Conservation (phyloP, 2,113 vertebrate species). For the Chloroceryle aenea region DNA sequence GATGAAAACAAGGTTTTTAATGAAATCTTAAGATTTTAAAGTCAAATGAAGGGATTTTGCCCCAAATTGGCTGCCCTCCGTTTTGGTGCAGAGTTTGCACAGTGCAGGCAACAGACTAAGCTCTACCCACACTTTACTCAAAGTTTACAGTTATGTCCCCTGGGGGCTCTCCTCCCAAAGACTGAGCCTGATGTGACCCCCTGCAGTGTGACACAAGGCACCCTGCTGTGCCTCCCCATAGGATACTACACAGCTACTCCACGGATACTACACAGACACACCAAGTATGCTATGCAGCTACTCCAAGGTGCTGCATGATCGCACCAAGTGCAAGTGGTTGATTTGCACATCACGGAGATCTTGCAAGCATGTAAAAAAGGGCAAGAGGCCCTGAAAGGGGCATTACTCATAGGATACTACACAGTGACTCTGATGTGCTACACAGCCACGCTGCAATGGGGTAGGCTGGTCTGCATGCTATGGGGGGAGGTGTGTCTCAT, state of each 20-base stretch:
- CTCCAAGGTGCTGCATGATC: neutral
- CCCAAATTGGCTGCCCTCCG: no score
- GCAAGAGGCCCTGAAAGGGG: accelerated
- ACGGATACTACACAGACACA: neutral
- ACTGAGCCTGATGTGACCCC: neutral
- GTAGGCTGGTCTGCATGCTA: accelerated
- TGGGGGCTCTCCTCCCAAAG: neutral
- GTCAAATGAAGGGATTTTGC: neutral
- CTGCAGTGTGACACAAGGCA: accelerated
- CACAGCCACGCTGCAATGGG: accelerated
- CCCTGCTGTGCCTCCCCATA: neutral
- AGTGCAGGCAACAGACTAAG: neutral
- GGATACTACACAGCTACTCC: neutral
- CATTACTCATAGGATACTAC: neutral
- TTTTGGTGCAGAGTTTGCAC: neutral
- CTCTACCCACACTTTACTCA: neutral
- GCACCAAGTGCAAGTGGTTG: accelerated
- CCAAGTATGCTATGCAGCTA: neutral
- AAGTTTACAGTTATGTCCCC: neutral
- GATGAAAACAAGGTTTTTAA: neutral
- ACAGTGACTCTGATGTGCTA: neutral
- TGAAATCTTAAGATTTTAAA: neutral
- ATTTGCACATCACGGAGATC: accelerated
- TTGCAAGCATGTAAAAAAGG: neutral
- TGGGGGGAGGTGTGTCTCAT: accelerated